phyloP scores from a whole-genome alignment of 2,888 invertebrate genomes.

The Carpatolechia fugitivella region DNA sequence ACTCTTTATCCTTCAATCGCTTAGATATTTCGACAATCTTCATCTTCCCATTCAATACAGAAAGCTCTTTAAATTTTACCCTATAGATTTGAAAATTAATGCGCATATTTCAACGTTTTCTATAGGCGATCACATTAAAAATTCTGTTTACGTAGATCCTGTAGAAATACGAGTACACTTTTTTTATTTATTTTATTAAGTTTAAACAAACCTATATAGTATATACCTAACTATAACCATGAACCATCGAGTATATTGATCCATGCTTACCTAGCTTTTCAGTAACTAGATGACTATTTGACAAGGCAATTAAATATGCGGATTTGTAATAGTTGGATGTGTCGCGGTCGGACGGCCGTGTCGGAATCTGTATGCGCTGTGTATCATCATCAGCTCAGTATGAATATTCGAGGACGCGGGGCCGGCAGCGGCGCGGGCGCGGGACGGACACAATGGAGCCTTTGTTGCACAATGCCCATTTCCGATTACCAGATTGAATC shows the following conservation, averaged over 20 bases:
- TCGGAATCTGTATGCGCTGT: conserved; percentile 25
- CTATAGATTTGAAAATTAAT: conserved; percentile 8
- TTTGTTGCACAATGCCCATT: conserved; percentile 77
- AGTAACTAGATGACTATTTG: too few relatives aligned
- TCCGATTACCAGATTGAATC: conserved; percentile 78
- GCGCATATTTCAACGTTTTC: conserved; percentile 12
- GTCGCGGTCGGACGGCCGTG: conserved; percentile 30
- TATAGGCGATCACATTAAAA: conserved; percentile 1
- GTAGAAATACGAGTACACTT: not conserved
- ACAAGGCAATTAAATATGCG: conserved; percentile 13
- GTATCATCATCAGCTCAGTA: conserved; percentile 33
- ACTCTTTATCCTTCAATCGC: conserved; percentile 40
- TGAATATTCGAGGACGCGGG: conserved; percentile 52
- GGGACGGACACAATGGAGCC: conserved; percentile 61
- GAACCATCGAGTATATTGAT: too few relatives aligned
- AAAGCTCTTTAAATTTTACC: conserved; percentile 8
- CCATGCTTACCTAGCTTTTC: too few relatives aligned
- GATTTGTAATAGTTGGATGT: conserved; percentile 5
- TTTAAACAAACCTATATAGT: too few relatives aligned
- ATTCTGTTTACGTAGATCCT: conserved; percentile 9
- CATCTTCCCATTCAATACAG: conserved; percentile 18
- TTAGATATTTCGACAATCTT: conserved; percentile 32
- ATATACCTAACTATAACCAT: not conserved
- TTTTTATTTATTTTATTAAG: too few relatives aligned
- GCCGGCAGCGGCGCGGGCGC: conserved; percentile 29